Conservation (phyloP, 2,888 invertebrate genomes). For the Aleiodes leptofemur region DNA sequence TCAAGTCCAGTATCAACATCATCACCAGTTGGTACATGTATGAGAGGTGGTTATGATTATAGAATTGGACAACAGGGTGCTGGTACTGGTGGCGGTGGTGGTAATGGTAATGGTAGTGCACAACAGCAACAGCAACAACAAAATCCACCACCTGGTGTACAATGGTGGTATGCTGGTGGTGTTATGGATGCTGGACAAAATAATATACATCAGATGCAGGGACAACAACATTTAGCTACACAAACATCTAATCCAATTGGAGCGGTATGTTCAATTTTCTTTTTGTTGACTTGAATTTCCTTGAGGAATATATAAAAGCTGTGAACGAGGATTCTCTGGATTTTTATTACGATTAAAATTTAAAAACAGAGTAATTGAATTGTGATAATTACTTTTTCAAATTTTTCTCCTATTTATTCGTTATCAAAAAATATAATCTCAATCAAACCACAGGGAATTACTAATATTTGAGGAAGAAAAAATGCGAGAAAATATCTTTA, state of each 20-base stretch:
- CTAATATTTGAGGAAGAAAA: too few species aligned
- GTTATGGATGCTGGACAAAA: conserved; percentile 79
- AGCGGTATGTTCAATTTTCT: conserved; percentile 68
- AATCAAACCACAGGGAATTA: too few species aligned
- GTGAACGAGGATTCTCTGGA: background rate
- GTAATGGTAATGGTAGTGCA: conserved; percentile 66
- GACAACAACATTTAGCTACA: conserved; percentile 74
- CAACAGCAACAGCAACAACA: conserved; percentile 60
- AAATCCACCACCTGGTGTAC: conserved; percentile 77
- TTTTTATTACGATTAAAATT: background rate
- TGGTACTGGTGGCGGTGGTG: conserved; percentile 46
- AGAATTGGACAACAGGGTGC: conserved; percentile 76
- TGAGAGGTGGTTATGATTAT: conserved; percentile 81
- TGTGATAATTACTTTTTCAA: too few species aligned
- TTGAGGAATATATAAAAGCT: background rate
- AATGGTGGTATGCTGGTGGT: conserved; percentile 87
- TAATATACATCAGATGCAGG: conserved; percentile 79
- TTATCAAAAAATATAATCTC: too few species aligned
- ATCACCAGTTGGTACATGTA: conserved; percentile 78
- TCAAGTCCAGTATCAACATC: conserved; percentile 80
- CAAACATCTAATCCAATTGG: conserved; percentile 69
- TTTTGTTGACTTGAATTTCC: background rate
- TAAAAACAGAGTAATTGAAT: background rate
- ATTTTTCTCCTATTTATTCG: too few species aligned
- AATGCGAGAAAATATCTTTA: too few species aligned